Conservation (phyloP, 2,113 vertebrate species). For the Dromiciops gliroides region DNA sequence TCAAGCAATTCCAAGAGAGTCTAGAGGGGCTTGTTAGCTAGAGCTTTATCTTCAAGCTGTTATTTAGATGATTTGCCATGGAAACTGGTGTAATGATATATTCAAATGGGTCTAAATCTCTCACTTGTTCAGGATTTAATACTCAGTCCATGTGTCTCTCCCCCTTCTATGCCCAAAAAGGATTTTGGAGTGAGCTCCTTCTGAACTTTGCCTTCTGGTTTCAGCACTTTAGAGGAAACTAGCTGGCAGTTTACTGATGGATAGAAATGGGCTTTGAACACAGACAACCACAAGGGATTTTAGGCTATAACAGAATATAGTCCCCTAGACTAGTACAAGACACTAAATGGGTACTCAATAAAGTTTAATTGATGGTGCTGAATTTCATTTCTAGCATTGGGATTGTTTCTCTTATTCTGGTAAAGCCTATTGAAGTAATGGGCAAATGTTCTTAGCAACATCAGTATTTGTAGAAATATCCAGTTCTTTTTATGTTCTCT, state of each 20-base stretch:
- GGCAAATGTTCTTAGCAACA: not conserved
- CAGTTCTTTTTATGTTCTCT: not conserved
- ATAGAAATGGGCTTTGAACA: constrained; percentile 50
- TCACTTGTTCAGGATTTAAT: constrained; percentile 5
- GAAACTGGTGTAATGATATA: constrained; percentile 56
- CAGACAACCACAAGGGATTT: not conserved
- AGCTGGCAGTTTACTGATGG: not conserved
- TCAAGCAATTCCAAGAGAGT: constrained; percentile 55
- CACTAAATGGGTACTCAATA: not conserved
- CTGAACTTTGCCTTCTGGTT: constrained; percentile 51
- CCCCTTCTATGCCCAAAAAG: constrained; percentile 45
- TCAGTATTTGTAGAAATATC: not conserved
- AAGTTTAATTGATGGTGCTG: not conserved
- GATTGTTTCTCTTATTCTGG: not conserved
- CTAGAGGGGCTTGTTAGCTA: not conserved
- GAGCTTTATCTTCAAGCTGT: constrained; percentile 28
- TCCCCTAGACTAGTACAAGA: not conserved
- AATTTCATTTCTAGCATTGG: not conserved
- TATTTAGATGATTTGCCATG: constrained; percentile 73
- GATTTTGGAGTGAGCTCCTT: not conserved
- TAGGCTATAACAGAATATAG: not conserved
- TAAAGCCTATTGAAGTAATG: not conserved
- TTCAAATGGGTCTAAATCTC: constrained; percentile 53
- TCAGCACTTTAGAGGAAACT: constrained; percentile 38
- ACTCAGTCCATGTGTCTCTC: constrained; percentile 42